Percentiles rank a stretch among this genome's conserved stretches.
phyloP scores from a whole-genome alignment of 2,888 invertebrate genomes.

The Plagodis dolabraria region DNA sequence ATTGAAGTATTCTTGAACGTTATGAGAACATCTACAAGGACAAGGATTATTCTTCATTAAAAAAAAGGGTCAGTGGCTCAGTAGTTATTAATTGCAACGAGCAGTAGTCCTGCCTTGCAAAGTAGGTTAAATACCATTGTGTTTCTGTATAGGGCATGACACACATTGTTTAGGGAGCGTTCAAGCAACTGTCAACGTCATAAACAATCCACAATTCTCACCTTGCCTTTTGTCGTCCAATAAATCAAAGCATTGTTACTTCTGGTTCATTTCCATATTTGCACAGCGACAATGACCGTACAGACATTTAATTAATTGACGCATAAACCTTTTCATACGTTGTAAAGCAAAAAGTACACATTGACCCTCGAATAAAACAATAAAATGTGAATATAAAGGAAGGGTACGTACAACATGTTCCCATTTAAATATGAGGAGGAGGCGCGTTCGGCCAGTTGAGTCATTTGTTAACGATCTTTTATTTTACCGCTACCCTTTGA shows the following conservation, averaged over 20 bases:
- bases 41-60: too few species aligned
- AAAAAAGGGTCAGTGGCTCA: slow-evolving; percentile 16
- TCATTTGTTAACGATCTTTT: slow-evolving; percentile 74
- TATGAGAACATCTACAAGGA: too few species aligned
- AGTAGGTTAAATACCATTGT: slow-evolving; percentile 21
- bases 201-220: slow-evolving; percentile 69
- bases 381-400: slow-evolving; percentile 71
- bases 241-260: slow-evolving; percentile 81
- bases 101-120: background rate
- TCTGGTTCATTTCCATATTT: slow-evolving; percentile 79
- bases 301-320: slow-evolving; percentile 84
- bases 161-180: slow-evolving; percentile 50
- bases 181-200: slow-evolving; percentile 45
- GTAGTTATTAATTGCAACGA: slow-evolving; percentile 1
- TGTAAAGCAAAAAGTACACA: slow-evolving; percentile 70
- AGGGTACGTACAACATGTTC: slow-evolving; percentile 80
- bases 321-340: slow-evolving; percentile 79
- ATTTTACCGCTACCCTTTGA: slow-evolving; percentile 63
- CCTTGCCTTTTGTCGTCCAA: slow-evolving; percentile 71
- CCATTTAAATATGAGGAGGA: slow-evolving; percentile 66
- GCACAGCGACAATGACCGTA: slow-evolving; percentile 80
- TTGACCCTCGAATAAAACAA: slow-evolving; percentile 83
- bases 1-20: too few species aligned
- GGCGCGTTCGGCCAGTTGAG: slow-evolving; percentile 69
- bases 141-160: slow-evolving; percentile 36